These are phyloP conservation scores for Zeugodacus cucurbitae DNA, from an alignment of 1,140 invertebrate species.

Conservation along the genomic window DNA sequence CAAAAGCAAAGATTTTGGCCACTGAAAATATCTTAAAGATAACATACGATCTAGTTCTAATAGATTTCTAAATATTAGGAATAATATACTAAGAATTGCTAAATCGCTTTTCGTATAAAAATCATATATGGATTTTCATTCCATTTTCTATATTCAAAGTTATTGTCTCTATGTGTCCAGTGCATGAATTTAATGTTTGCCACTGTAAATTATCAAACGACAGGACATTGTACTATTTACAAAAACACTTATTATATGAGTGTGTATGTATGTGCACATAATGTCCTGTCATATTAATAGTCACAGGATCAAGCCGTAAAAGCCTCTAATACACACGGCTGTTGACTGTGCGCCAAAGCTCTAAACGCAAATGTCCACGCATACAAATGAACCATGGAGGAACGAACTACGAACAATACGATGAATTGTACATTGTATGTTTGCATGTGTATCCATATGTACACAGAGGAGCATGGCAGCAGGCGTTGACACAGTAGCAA, in stretches of 20 bases:
- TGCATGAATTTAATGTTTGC: background rate
- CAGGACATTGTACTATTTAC: background rate
- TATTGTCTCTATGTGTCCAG: background rate
- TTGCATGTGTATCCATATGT: background rate
- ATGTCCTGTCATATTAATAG: background rate
- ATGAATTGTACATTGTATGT: background rate
- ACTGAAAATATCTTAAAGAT: too few species aligned
- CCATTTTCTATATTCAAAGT: too few species aligned
- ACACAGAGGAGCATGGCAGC: background rate
- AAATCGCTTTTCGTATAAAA: too few species aligned
- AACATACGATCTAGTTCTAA: too few species aligned
- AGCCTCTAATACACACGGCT: background rate
- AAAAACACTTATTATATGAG: background rate
- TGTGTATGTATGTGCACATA: background rate
- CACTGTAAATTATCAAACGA: background rate
- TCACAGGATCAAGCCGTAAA: background rate
- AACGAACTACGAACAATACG: background rate
- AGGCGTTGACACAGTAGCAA: background rate
- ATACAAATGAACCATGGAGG: background rate
- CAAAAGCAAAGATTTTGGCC: too few species aligned
- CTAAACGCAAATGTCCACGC: background rate
- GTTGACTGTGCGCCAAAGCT: background rate
- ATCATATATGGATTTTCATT: too few species aligned
- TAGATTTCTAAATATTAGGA: too few species aligned
- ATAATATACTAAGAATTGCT: too few species aligned